Evolutionary conservation across 2,113 vertebrate genomes (phyloP).

Genomic region (Philantomba maxwellii): DNA sequence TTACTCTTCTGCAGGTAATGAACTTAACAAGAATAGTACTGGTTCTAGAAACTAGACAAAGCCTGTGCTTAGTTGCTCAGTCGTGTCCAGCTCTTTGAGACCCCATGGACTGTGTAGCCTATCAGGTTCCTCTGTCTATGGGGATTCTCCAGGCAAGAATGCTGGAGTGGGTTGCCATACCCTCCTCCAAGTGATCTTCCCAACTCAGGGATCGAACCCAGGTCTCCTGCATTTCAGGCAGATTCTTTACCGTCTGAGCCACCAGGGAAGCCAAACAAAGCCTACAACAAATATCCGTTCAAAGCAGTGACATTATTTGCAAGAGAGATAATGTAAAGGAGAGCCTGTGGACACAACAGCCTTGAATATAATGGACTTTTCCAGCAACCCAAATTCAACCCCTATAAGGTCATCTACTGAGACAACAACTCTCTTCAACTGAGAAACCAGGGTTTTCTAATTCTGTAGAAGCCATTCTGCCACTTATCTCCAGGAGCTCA

Average conservation of each 20-base stretch:
- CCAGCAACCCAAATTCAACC: neutral
- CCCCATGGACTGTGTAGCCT: neutral
- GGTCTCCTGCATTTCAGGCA: neutral
- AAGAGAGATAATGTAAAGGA: neutral
- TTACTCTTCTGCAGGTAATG: neutral
- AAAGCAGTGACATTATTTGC: neutral
- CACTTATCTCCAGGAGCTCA: neutral
- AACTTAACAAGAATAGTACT: neutral
- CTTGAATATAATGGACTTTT: neutral
- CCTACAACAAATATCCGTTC: neutral
- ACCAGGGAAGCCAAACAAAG: neutral
- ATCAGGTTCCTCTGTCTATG: neutral
- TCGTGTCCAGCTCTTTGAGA: neutral
- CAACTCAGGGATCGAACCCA: neutral
- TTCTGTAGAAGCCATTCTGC: neutral
- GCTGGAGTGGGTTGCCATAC: neutral
- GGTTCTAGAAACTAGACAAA: neutral
- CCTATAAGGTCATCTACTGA: neutral
- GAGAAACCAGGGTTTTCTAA: neutral
- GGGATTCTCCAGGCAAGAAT: neutral
- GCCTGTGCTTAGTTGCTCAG: neutral
- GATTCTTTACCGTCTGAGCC: neutral
- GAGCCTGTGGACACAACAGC: neutral
- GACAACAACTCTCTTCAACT: neutral
- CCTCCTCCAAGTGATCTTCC: neutral